These are phyloP conservation scores for Pachyrhynchus sulphureomaculatus DNA, from an alignment of 1,140 invertebrate genomes.

Conservation along the genomic window DNA sequence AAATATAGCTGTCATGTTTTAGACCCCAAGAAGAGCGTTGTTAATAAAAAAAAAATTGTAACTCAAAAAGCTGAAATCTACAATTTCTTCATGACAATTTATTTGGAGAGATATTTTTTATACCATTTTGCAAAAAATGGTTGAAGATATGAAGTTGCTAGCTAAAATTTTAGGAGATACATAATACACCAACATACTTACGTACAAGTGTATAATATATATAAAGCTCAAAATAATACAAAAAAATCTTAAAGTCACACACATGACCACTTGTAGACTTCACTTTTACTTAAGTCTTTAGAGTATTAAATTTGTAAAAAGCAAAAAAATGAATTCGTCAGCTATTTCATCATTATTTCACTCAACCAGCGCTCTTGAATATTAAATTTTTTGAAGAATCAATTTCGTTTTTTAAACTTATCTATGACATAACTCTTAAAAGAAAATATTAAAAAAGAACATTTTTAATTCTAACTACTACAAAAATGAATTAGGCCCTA, in stretches of 20 bases:
- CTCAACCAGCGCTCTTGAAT: background rate
- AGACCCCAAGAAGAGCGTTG: background rate
- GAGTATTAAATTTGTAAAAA: constrained; percentile 5
- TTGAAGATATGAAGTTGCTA: constrained; percentile 4
- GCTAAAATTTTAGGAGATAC: constrained; percentile 13
- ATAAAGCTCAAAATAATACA: constrained; percentile 27
- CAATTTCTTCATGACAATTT: too few species aligned
- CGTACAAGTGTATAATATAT: constrained; percentile 27
- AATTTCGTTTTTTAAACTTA: too few species aligned
- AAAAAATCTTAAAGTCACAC: constrained; percentile 39
- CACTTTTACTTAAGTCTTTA: constrained; percentile 34
- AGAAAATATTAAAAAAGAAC: too few species aligned
- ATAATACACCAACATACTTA: constrained; percentile 24
- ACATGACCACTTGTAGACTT: constrained; percentile 40
- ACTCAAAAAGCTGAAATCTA: too few species aligned
- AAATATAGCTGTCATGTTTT: background rate
- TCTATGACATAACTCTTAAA: too few species aligned
- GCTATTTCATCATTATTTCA: background rate
- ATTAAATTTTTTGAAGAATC: too few species aligned
- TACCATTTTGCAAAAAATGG: background rate
- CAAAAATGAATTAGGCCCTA: too few species aligned
- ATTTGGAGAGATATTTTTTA: too few species aligned
- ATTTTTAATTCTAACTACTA: too few species aligned
- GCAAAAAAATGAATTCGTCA: background rate
- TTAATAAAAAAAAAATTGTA: background rate